Conservation (phyloP, 2,888 invertebrate species). For the Morpho achilles region DNA sequence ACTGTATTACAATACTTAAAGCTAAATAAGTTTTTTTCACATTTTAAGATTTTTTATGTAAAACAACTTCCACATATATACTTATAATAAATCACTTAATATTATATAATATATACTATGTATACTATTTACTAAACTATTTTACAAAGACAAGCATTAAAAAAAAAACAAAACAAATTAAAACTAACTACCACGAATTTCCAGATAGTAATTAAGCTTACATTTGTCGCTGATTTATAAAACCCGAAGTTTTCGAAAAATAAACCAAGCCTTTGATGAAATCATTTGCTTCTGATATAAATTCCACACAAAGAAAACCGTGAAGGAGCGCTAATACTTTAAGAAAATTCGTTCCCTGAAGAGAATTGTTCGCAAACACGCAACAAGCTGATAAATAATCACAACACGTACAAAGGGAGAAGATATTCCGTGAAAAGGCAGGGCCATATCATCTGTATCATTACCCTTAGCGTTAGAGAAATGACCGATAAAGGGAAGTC, state of each 20-base stretch:
- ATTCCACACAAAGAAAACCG: background rate
- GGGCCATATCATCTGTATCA: slow-evolving; percentile 5
- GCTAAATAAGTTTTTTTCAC: too few relatives aligned
- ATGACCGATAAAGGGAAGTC: slow-evolving; percentile 18
- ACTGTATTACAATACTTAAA: too few relatives aligned
- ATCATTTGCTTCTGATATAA: background rate
- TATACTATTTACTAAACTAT: too few relatives aligned
- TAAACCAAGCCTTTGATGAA: background rate
- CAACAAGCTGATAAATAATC: slow-evolving; percentile 17
- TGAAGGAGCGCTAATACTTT: background rate
- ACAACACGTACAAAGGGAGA: slow-evolving; percentile 13
- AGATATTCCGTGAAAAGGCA: slow-evolving; percentile 12
- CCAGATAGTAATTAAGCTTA: too few relatives aligned
- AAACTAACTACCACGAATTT: too few relatives aligned
- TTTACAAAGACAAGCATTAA: too few relatives aligned
- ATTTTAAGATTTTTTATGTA: too few relatives aligned
- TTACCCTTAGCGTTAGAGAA: slow-evolving; percentile 15
- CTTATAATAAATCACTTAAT: too few relatives aligned
- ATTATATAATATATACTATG: too few relatives aligned
- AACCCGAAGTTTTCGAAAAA: background rate
- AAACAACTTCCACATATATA: too few relatives aligned
- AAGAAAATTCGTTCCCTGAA: background rate
- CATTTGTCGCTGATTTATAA: too few relatives aligned
- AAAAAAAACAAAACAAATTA: too few relatives aligned
- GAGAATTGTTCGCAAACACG: slow-evolving; percentile 3